Evolutionary conservation across 30 jellyfish, hydroid and myxozoan species (phyloP).

Genomic region (Mastigias papua): DNA sequence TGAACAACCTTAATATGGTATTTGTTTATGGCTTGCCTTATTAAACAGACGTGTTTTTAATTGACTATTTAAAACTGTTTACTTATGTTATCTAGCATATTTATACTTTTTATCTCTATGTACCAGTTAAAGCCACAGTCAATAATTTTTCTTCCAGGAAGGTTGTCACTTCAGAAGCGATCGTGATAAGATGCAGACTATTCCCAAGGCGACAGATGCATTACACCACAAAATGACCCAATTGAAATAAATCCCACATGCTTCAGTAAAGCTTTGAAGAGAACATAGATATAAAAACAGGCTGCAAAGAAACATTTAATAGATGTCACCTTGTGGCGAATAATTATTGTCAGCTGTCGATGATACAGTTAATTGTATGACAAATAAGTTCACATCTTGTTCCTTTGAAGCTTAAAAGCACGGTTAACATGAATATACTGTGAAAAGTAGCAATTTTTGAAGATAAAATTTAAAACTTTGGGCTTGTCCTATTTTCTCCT

Average conservation of each 20-base stretch:
- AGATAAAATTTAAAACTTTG: no score
- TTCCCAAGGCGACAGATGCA: neutral
- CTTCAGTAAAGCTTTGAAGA: neutral
- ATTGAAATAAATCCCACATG: neutral
- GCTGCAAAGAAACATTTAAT: no score
- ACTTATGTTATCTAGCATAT: neutral
- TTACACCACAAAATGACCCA: neutral
- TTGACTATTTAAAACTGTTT: conserved; percentile 6
- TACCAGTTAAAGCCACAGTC: no score
- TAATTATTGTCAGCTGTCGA: neutral
- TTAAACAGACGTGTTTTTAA: neutral
- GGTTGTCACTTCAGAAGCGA: no score
- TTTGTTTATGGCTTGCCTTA: neutral
- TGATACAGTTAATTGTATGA: no score
- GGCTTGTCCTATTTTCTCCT: no score
- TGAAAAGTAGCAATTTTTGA: no score
- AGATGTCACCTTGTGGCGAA: neutral
- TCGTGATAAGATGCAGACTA: neutral
- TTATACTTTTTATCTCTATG: neutral
- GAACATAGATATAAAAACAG: neutral
- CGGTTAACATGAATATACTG: no score
- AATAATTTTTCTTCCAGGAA: no score
- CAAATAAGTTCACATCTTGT: no score
- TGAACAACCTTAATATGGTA: neutral
- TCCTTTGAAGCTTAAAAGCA: no score